phyloP scores from a whole-genome alignment of 1,140 invertebrate species.

The Marisa cornuarietis region DNA sequence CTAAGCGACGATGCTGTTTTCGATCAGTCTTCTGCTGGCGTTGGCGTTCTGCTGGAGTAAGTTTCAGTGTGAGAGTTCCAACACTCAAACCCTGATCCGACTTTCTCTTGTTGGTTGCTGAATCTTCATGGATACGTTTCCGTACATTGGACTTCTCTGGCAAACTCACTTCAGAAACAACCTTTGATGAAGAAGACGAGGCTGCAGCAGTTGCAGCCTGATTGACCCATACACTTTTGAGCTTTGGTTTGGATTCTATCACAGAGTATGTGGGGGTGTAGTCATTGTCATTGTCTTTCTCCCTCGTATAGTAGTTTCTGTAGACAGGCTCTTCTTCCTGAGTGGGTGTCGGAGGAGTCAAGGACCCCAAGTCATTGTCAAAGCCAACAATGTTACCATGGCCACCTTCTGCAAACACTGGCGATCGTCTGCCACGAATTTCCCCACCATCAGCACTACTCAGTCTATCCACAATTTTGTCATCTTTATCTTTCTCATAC shows the following conservation, averaged over 20 bases:
- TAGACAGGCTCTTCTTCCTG: slow-evolving; percentile 39
- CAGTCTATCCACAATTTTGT: slow-evolving; percentile 31
- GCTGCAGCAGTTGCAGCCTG: slow-evolving; percentile 4
- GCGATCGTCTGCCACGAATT: slow-evolving; percentile 25
- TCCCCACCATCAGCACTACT: slow-evolving; percentile 32
- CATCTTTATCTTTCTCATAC: slow-evolving; percentile 28
- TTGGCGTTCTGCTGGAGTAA: slow-evolving; percentile 15
- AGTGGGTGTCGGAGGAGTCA: slow-evolving; percentile 49
- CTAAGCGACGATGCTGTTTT: background rate
- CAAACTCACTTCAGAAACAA: slow-evolving; percentile 35
- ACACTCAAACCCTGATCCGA: slow-evolving; percentile 13
- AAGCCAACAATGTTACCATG: slow-evolving; percentile 21
- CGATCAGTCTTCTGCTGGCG: slow-evolving; percentile 13
- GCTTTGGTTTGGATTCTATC: slow-evolving; percentile 22
- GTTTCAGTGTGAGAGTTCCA: slow-evolving; percentile 15
- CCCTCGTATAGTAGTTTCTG: slow-evolving; percentile 25
- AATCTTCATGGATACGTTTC: slow-evolving; percentile 55
- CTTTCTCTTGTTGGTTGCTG: slow-evolving; percentile 29
- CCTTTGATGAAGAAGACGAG: slow-evolving; percentile 11
- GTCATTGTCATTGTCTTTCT: slow-evolving; percentile 14
- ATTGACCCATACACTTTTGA: slow-evolving; percentile 16
- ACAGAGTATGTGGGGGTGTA: slow-evolving; percentile 18
- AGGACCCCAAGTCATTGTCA: slow-evolving; percentile 25
- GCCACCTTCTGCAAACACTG: slow-evolving; percentile 21
- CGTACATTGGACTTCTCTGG: slow-evolving; percentile 44